phyloP scores from a whole-genome alignment of 2,113 vertebrate species.

The Cheilinus undulatus region DNA sequence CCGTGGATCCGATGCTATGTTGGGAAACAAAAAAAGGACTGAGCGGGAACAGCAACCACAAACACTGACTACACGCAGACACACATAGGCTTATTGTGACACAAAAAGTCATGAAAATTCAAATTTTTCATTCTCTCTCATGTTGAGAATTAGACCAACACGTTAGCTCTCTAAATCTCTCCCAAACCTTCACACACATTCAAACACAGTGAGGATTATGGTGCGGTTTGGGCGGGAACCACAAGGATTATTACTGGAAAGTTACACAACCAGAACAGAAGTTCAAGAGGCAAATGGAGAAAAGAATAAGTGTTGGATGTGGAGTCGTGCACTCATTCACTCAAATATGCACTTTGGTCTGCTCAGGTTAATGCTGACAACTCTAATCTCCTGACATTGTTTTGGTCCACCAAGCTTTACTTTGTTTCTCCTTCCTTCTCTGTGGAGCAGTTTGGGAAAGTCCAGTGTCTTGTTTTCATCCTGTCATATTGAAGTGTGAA shows the following conservation, averaged over 20 bases:
- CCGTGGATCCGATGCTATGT: conserved; percentile 57
- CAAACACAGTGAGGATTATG: conserved; percentile 51
- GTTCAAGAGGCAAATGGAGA: conserved; percentile 42
- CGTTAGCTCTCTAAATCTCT: neutral
- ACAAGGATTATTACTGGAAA: conserved; percentile 69
- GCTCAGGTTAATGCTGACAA: conserved; percentile 29
- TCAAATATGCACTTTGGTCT: neutral
- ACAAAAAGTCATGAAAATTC: neutral
- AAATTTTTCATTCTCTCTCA: conserved; percentile 1
- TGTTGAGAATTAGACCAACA: conserved; percentile 1
- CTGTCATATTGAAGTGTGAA: neutral
- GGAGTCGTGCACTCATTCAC: conserved; percentile 7
- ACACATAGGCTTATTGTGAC: neutral
- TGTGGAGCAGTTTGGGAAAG: neutral
- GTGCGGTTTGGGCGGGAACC: conserved; percentile 53
- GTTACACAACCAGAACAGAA: conserved; percentile 68
- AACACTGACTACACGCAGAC: conserved; percentile 15
- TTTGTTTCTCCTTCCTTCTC: neutral
- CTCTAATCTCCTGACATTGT: conserved; percentile 13
- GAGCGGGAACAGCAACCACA: conserved; percentile 41
- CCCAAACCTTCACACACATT: neutral
- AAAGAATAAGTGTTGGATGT: conserved; percentile 19
- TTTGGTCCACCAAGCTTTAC: conserved; percentile 5
- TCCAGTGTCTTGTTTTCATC: neutral
- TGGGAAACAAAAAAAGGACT: conserved; percentile 55